Conservation (phyloP, 2,888 invertebrate species). For the Orthonevra nobilis region DNA sequence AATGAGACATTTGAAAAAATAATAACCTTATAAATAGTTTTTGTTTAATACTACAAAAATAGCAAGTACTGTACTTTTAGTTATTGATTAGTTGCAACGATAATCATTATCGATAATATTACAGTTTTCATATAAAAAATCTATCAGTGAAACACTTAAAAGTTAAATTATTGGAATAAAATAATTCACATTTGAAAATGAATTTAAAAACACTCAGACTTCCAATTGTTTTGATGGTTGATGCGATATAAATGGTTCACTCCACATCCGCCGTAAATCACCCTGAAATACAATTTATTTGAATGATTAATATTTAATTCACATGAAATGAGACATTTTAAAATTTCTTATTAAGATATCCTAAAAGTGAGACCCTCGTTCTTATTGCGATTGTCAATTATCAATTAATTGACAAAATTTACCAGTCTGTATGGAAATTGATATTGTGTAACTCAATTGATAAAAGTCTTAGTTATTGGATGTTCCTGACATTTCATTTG, state of each 20-base stretch:
- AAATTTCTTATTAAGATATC: no score
- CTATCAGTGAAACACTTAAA: constrained; percentile 67
- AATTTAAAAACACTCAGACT: constrained; percentile 84
- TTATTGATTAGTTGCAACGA: constrained; percentile 66
- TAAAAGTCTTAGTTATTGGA: no score
- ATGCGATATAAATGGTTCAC: constrained; percentile 94
- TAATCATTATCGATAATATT: constrained; percentile 59
- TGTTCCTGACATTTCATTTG: no score
- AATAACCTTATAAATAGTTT: constrained; percentile 38
- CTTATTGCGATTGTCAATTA: no score
- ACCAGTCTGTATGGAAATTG: no score
- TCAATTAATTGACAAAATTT: no score
- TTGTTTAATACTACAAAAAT: constrained; percentile 57
- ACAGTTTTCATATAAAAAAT: constrained; percentile 62
- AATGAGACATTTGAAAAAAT: constrained; percentile 25
- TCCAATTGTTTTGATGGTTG: constrained; percentile 90
- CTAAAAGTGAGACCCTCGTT: no score
- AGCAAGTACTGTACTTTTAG: constrained; percentile 61
- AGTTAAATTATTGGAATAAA: constrained; percentile 54
- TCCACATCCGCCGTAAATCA: constrained; percentile 98
- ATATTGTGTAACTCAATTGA: no score
- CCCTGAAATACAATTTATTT: constrained; percentile 85
- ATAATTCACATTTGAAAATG: no score
- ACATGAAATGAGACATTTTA: background rate
- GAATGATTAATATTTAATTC: background rate